Base-by-base conservation (phyloP, 2,888 invertebrate genomes). In the Biston stratarius region DNA sequence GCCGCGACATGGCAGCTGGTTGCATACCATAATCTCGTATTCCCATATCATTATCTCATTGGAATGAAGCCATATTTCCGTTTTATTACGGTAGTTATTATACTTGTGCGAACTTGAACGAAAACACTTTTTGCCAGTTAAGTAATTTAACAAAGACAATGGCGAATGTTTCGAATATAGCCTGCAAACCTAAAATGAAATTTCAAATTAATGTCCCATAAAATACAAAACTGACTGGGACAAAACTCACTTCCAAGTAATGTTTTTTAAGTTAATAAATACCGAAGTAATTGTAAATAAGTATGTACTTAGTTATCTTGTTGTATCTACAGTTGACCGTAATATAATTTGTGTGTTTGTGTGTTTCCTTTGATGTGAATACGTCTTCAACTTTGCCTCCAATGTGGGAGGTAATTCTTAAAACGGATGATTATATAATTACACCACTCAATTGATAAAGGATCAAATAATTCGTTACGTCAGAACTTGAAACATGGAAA, bases 21-120 rank as follows among this genome's bases (percentile, higher is more conserved):
- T 12, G 24, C 42, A 42, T 48, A 42, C 42, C 48, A 24, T 24
- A 34, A 51, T 47, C 34, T 9, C 38, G 38, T 38, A 38, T 38
- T 38, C 38, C 45, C 60, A 44, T 67, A 60, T 59, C 60, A 66
- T 70, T 68, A 73, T 71, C 67, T 73, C 69, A 71, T 66, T 58
- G 60, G 61, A 72, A 73, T 72, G 69, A 73, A 71, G 71, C 61
- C 51, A 68, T 72, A 64, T 67, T 65, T 63, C 48, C 52, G 49
- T 60, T 60, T 67, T 64, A 64, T 55, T 56, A 57, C 61, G 55
- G 9, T 47, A 24, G 36, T 45, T 52, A 60, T 36, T 24, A 3
- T 24, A 24, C 24, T 24, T 24, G 24, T 24, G 3, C 24, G 24
- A 24, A 44, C n/a, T 44, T 51, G 11, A 44, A 34, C 8, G 10